Evolutionary conservation across 2,888 invertebrate species (phyloP).

Genomic region (Schizotus pectinicornis): DNA sequence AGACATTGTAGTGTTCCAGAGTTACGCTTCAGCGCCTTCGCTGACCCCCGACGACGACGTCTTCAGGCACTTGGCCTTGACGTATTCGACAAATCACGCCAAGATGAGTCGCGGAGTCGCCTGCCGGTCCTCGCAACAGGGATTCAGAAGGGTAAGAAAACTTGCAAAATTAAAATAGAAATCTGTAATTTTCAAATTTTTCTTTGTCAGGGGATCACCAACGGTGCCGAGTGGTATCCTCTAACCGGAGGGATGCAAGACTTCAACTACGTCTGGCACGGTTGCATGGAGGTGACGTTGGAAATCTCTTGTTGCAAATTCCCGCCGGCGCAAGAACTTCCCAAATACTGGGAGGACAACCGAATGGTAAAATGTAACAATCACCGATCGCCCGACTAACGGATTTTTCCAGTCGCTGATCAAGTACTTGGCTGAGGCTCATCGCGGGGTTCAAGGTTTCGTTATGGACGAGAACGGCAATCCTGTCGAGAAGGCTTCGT

Average conservation of each 20-base stretch:
- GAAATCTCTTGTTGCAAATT: conserved; percentile 96
- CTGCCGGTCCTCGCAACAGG: conserved; percentile 76
- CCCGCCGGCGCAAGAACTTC: conserved; percentile 80
- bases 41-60: conserved; percentile 92
- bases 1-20: conserved; percentile 77
- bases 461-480: conserved; percentile 79
- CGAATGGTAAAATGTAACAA: conserved; percentile 66
- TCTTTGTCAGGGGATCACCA: conserved; percentile 79
- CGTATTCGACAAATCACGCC: conserved; percentile 86
- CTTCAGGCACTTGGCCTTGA: conserved; percentile 82
- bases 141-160: conserved; percentile 70
- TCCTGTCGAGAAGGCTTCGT: conserved; percentile 78
- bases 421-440: conserved; percentile 84
- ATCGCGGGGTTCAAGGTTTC: conserved; percentile 88
- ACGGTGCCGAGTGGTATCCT: conserved; percentile 94
- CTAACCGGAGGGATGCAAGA: conserved; percentile 93
- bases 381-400: background rate
- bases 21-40: conserved; percentile 80
- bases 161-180: background rate
- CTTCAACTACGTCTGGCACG: conserved; percentile 92
- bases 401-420: conserved; percentile 70
- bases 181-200: background rate
- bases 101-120: conserved; percentile 87
- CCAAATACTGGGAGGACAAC: conserved; percentile 89
- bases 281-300: conserved; percentile 94